Evolutionary conservation across 2,888 invertebrate genomes (phyloP).

Genomic region (Lissonota sp.): DNA sequence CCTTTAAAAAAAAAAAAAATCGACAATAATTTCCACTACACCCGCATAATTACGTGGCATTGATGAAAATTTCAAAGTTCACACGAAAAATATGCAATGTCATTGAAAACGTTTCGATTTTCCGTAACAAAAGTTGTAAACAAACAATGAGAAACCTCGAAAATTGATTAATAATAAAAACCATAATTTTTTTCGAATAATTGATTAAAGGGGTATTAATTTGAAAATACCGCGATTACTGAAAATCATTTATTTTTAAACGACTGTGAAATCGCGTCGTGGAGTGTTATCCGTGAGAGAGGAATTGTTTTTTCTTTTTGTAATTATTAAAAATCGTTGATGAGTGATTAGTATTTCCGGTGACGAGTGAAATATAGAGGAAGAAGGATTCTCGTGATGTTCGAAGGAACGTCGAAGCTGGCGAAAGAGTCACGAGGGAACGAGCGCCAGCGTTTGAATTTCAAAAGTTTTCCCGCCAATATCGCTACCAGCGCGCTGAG

Average conservation of each 20-base stretch:
- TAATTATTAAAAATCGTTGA: neutral
- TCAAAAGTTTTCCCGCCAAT: constrained; percentile 56
- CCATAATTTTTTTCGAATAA: too few relatives aligned
- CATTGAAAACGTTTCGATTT: too few relatives aligned
- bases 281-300: neutral
- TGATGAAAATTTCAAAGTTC: neutral
- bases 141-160: too few relatives aligned
- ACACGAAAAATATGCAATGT: too few relatives aligned
- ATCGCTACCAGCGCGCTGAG: neutral
- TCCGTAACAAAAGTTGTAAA: too few relatives aligned
- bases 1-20: too few relatives aligned
- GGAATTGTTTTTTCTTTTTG: constrained; percentile 4
- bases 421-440: constrained; percentile 17
- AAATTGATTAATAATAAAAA: too few relatives aligned
- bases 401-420: constrained; percentile 4
- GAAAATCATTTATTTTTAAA: neutral
- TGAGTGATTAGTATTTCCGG: constrained; percentile 36
- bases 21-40: too few relatives aligned
- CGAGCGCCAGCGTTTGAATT: constrained; percentile 11
- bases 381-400: constrained; percentile 12
- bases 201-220: too few relatives aligned
- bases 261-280: too few relatives aligned
- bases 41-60: too few relatives aligned
- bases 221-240: too few relatives aligned
- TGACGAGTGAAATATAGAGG: constrained; percentile 25